phyloP scores from a whole-genome alignment of 2,888 invertebrate species.

The Scrobipalpa atriplicella region DNA sequence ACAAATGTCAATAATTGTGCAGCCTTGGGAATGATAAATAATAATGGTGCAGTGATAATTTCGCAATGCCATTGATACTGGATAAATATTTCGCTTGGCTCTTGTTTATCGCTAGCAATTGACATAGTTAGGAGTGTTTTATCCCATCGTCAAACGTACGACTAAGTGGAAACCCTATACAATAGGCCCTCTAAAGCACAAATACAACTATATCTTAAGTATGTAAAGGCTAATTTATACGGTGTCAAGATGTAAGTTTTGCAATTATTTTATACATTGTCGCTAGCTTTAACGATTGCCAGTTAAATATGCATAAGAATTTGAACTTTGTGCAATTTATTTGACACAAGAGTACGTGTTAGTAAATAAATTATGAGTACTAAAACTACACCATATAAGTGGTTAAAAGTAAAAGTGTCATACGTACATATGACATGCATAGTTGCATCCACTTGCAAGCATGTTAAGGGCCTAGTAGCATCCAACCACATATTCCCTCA shows the following conservation, averaged over 20 bases:
- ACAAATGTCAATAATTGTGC: conserved; percentile 46
- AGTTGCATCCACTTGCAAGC: background rate
- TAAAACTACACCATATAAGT: no score
- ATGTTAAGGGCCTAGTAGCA: conserved; percentile 7
- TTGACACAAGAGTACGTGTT: background rate
- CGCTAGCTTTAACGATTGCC: background rate
- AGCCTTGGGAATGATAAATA: conserved; percentile 39
- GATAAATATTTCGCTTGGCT: conserved; percentile 30
- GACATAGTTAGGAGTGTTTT: conserved; percentile 14
- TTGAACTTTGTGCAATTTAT: background rate
- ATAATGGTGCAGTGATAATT: conserved; percentile 34
- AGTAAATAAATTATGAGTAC: no score
- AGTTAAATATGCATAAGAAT: background rate
- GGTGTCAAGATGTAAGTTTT: background rate
- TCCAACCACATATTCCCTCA: background rate
- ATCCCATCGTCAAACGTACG: background rate
- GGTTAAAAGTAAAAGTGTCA: no score
- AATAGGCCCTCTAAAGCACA: background rate
- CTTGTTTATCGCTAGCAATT: conserved; percentile 25
- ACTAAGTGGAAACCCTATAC: no score
- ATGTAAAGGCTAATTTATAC: background rate
- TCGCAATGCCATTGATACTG: conserved; percentile 39
- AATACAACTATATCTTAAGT: background rate
- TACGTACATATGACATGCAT: background rate
- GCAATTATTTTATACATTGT: background rate